phyloP scores from a whole-genome alignment of 2,888 invertebrate species.

The Oegoconia quadripuncta region DNA sequence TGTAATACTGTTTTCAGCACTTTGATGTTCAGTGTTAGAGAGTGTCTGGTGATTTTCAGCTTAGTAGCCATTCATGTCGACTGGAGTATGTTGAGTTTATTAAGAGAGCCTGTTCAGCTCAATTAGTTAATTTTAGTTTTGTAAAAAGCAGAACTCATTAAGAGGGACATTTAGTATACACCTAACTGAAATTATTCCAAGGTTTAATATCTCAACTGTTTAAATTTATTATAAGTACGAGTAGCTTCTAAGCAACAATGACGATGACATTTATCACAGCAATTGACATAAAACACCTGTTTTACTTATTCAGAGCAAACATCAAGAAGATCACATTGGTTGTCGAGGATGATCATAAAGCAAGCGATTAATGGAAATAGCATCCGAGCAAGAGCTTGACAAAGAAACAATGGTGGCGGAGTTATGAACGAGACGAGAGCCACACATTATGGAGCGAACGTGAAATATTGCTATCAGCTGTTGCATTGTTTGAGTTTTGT shows the following conservation, averaged over 20 bases:
- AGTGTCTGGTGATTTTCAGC: constrained; percentile 69
- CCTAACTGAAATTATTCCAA: too few species aligned
- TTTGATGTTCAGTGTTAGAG: constrained; percentile 72
- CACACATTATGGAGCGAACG: constrained; percentile 31
- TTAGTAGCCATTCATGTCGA: constrained; percentile 39
- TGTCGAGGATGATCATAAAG: constrained; percentile 54
- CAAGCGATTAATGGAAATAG: constrained; percentile 54
- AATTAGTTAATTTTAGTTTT: constrained; percentile 20
- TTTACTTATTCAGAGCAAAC: constrained; percentile 19
- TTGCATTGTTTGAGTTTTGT: constrained; percentile 15
- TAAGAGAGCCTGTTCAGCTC: constrained; percentile 34
- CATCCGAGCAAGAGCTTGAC: constrained; percentile 39
- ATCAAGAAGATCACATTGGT: constrained; percentile 30
- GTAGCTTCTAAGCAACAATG: not conserved
- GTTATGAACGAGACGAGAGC: constrained; percentile 41
- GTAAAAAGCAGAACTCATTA: too few species aligned
- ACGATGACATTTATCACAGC: constrained; percentile 3
- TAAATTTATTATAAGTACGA: too few species aligned
- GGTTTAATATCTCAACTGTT: too few species aligned
- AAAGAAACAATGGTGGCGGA: constrained; percentile 58
- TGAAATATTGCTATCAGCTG: constrained; percentile 51
- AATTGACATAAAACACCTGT: constrained; percentile 17
- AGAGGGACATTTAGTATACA: too few species aligned
- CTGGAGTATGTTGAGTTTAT: constrained; percentile 44
- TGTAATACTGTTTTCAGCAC: constrained; percentile 55